Conservation (phyloP, 2,113 vertebrate species). For the Cryptotis parvus region DNA sequence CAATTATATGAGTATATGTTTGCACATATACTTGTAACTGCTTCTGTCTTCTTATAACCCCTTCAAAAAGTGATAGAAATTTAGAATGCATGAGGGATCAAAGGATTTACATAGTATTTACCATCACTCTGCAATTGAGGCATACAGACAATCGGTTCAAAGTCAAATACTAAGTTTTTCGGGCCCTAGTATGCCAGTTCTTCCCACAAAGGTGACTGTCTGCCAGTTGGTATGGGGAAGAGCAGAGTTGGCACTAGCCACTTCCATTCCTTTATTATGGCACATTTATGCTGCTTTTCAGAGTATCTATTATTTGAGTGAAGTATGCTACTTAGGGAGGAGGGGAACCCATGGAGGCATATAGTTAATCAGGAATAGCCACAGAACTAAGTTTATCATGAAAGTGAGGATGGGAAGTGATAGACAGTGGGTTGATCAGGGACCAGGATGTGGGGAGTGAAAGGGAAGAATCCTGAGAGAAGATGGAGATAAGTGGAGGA, state of each 20-base stretch:
- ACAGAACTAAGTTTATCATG: too few species aligned
- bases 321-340: neutral
- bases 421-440: too few species aligned
- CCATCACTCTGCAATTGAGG: neutral
- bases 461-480: too few species aligned
- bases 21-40: neutral
- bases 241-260: neutral
- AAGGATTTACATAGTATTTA: rapidly evolving
- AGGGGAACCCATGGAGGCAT: neutral
- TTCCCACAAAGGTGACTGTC: neutral
- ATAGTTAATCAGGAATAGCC: neutral
- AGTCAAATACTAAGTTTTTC: neutral
- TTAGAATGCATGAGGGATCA: neutral
- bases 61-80: neutral
- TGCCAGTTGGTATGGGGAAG: neutral
- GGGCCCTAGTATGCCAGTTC: neutral
- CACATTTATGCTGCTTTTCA: neutral
- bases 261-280: neutral
- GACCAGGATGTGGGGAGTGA: too few species aligned
- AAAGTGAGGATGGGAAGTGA: too few species aligned
- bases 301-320: neutral
- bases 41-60: neutral
- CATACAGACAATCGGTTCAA: neutral
- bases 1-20: neutral
- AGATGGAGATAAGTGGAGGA: too few species aligned